Evolutionary conservation across 2,797 vertebrate species (phyloP).

Genomic region (Gobio occitaniae): DNA sequence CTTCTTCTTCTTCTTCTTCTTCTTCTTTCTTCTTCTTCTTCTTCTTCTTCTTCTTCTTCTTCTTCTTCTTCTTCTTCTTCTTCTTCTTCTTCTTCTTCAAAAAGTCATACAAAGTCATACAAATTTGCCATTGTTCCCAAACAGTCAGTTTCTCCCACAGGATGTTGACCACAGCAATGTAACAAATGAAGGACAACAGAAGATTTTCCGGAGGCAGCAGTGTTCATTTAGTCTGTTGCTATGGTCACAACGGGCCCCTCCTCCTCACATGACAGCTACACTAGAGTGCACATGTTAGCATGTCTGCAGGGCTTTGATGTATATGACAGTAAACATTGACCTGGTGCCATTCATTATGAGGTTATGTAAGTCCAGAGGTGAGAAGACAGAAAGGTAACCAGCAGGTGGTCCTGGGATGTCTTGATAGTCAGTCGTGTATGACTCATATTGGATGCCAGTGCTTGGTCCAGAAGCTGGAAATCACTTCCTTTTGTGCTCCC

Average conservation of each 20-base stretch:
- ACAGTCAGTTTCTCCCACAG: background rate
- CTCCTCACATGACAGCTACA: constrained; percentile 23
- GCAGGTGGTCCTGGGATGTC: constrained; percentile 20
- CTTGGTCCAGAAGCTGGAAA: constrained; percentile 21
- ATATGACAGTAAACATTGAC: constrained; percentile 16
- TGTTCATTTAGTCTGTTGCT: constrained; percentile 41
- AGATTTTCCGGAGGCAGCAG: constrained; percentile 28
- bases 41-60: too few relatives aligned
- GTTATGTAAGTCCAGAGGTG: constrained; percentile 24
- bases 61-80: background rate
- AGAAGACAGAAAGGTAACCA: background rate
- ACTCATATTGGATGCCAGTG: constrained; percentile 9
- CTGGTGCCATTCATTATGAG: background rate
- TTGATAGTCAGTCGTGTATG: constrained; percentile 20
- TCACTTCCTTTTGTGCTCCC: constrained; percentile 35
- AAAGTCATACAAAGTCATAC: background rate
- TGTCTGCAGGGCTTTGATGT: constrained; percentile 1
- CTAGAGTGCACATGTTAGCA: background rate
- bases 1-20: too few relatives aligned
- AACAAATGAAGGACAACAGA: constrained; percentile 39
- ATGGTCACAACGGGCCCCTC: constrained; percentile 34
- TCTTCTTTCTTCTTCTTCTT: too few relatives aligned
- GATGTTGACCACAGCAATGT: constrained; percentile 25
- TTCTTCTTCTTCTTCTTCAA: background rate
- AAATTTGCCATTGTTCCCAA: background rate